Conservation (phyloP, 2,888 invertebrate genomes). For the Hedya salicella region DNA sequence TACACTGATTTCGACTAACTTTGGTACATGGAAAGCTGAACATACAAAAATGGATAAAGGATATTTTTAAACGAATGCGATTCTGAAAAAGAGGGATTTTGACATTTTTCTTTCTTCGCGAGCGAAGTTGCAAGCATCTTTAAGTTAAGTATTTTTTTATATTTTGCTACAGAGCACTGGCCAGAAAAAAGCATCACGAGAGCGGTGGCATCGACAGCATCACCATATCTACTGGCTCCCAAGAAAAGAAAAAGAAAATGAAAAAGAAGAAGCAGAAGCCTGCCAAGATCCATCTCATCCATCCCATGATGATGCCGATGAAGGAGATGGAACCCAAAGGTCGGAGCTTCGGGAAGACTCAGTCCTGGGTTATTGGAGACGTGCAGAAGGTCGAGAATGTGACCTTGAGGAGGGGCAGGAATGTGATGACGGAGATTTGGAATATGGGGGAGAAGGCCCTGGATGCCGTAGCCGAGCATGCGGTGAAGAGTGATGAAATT, state of each 20-base stretch:
- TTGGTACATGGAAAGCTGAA: no score
- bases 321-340: slow-evolving; percentile 69
- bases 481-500: slow-evolving; percentile 63
- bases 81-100: no score
- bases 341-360: slow-evolving; percentile 65
- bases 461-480: slow-evolving; percentile 72
- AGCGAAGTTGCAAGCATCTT: no score
- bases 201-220: slow-evolving; percentile 72
- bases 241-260: slow-evolving; percentile 67
- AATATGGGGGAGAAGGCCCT: slow-evolving; percentile 66
- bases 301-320: slow-evolving; percentile 65
- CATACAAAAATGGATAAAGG: no score
- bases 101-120: no score
- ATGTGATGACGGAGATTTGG: slow-evolving; percentile 66
- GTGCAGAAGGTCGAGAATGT: slow-evolving; percentile 42
- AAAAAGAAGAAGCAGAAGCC: slow-evolving; percentile 76
- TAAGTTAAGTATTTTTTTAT: no score
- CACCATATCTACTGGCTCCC: slow-evolving; percentile 66
- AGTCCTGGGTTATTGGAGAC: slow-evolving; percentile 73
- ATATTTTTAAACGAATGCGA: no score
- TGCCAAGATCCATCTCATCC: slow-evolving; percentile 72
- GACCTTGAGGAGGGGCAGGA: slow-evolving; percentile 54
- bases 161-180: slow-evolving; percentile 60
- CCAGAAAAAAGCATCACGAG: slow-evolving; percentile 63
- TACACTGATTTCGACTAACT: no score